A percentile compares a stretch with the other conserved stretches of the same genome.
Evolutionary conservation across 2,113 vertebrate genomes (phyloP).

Genomic region (Thamnaconus septentrionalis): DNA sequence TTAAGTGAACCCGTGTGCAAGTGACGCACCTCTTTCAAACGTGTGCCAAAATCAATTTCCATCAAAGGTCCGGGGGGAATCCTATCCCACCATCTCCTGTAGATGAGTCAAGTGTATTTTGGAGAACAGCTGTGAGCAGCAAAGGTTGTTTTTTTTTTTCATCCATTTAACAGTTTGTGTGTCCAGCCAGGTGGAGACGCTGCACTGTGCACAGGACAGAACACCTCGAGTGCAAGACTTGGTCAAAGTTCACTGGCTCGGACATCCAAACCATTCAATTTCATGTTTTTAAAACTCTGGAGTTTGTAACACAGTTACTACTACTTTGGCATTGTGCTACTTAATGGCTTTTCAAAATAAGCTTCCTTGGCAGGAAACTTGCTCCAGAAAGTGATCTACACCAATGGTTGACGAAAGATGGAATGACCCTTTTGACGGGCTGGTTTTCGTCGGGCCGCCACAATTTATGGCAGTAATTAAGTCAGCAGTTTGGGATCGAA

Average conservation of each 20-base stretch:
- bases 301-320: conserved; percentile 25
- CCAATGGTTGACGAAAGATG: conserved; percentile 7
- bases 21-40: conserved; percentile 57
- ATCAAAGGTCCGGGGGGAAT: conserved; percentile 54
- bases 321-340: conserved; percentile 30
- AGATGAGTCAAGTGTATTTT: conserved; percentile 63
- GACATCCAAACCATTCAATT: conserved; percentile 34
- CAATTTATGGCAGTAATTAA: conserved; percentile 2
- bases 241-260: conserved; percentile 39
- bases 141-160: conserved; percentile 13
- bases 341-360: background rate
- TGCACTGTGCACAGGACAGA: conserved; percentile 12
- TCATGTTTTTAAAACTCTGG: conserved; percentile 23
- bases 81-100: conserved; percentile 61
- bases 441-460: background rate
- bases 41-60: conserved; percentile 65
- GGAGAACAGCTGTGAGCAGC: conserved; percentile 48
- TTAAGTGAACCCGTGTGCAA: conserved; percentile 49
- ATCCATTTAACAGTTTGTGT: too few species aligned
- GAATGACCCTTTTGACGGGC: background rate
- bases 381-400: conserved; percentile 4
- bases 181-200: too few species aligned
- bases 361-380: too few species aligned
- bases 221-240: conserved; percentile 7
- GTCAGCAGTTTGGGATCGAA: background rate